Evolutionary conservation across 2,113 vertebrate genomes (phyloP), one percentile per base, ranked within the genome.

Genomic region (Eurypyga helias): DNA sequence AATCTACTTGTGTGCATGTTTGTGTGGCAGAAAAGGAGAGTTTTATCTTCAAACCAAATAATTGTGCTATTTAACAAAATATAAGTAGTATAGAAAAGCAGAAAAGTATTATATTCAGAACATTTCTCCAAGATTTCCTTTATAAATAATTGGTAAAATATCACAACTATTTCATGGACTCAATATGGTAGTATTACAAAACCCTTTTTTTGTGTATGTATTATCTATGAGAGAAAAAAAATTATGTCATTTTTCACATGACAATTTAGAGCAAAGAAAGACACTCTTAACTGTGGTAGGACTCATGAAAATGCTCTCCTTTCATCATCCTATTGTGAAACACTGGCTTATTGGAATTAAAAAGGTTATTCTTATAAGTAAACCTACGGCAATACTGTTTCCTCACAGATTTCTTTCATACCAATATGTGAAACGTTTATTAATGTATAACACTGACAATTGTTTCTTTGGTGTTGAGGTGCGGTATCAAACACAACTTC

Each of bases 381-480:
- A 94, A 70, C 11, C 10, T 81, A 75, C 54, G 65, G 11, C 58
- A 92, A 54, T 62, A 25, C 8, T 49, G 45, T 75, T 88, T 86
- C 88, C 29, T 69, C 58, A 70, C 26, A 41, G 24, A 80, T 67
- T 88, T 84, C 38, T 91, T 71, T 43, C 52, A 43, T 72, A 71
- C 4, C 81, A 88, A 72, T 54, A 78, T 8, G 4, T 29, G 29
- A 60, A 93, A 65, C 0, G 1, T 75, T 84, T 71, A 89, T 93
- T 91, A 92, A 90, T 93, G 48, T 28, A 29, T 58, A 86, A 88
- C 26, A 36, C 11, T 72, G 64, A 75, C 7, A 70, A 77, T 45
- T 90, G 93, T 87, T 95, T n/a, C 71, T 93, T 92, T 81, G 65
- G 57, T 95, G 78, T 88, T 64, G 92, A 93, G 84, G 45, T 29